Evolutionary conservation across 2,113 vertebrate species (phyloP), one percentile per base, ranked within the genome.

Genomic region (Thinocorus orbignyianus): DNA sequence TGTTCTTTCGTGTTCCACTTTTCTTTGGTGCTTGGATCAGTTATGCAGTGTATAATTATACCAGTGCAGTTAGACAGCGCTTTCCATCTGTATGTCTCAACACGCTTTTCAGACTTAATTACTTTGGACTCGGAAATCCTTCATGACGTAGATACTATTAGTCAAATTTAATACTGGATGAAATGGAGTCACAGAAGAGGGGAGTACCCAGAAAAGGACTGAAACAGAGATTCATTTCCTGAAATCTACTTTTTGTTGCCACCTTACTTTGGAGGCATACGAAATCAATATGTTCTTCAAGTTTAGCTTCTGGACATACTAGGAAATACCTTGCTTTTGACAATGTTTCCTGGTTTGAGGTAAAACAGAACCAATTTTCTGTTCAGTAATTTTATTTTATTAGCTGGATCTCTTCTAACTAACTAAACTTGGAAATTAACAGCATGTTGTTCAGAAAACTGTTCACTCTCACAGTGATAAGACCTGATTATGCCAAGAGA

Each of bases 81-180:
- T 95, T 95, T 81, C 90, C 65, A 91, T 96, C 80, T 81, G 57
- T 91, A 76, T 87, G 70, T 96, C 83, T 97, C 88, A 91, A 94
- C 65, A 70, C 0, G 4, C 41, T 92, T 79, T 92, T 94, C 86
- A 92, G 83, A 92, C n/a, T 90, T 95, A 96, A 97, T 94, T 92
- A 89, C 58, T 92, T 33, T 65, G 88, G 69, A 91, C 57, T 71
- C 68, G 80, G 93, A 92, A 97, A 94, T 90, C 93, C 92, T 96
- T 90, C 41, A 57, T 95, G 93, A 90, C 22, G 19, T 86, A 93
- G 73, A 88, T 44, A 57, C 30, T 26, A 31, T 81, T 3, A 88
- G 26, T 18, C 24, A 49, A 25, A 79, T 54, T 49, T 76, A 84
- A 30, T 0, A 91, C 31, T 46, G 35, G 42, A 80, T 23, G 39